These are phyloP conservation scores for Fissipunctia ypsillon DNA, from an alignment of 2,888 invertebrate genomes.

Conservation along the genomic window DNA sequence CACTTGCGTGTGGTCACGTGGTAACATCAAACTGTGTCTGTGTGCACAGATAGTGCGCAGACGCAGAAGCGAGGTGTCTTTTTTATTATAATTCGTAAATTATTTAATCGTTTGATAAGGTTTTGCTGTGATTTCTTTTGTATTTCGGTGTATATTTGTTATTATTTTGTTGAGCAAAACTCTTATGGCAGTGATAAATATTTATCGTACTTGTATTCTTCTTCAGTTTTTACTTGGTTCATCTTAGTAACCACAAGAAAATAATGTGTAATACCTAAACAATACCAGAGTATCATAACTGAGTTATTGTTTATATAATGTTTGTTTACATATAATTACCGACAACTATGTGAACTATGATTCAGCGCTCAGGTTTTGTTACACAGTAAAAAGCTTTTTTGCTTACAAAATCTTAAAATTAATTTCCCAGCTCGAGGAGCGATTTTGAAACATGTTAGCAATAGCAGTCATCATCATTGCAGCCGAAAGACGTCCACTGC, in stretches of 20 bases:
- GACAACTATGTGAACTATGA: slow-evolving; percentile 63
- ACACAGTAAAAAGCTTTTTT: slow-evolving; percentile 25
- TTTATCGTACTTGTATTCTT: too few species aligned
- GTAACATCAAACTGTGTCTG: slow-evolving; percentile 43
- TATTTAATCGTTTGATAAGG: slow-evolving; percentile 45
- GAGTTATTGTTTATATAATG: slow-evolving; percentile 48
- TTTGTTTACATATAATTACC: slow-evolving; percentile 59
- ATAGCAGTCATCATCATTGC: too few species aligned
- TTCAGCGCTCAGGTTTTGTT: slow-evolving; percentile 22
- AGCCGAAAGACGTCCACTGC: too few species aligned
- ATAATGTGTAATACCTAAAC: slow-evolving; percentile 6
- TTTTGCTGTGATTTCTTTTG: slow-evolving; percentile 22
- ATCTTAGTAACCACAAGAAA: neutral
- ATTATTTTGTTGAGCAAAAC: neutral
- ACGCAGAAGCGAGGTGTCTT: slow-evolving; percentile 58
- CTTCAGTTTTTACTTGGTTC: neutral
- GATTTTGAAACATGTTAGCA: neutral
- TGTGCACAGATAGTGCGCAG: slow-evolving; percentile 67
- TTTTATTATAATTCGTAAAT: slow-evolving; percentile 58
- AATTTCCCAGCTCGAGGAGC: too few species aligned
- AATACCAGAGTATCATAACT: slow-evolving; percentile 64
- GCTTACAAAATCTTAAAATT: neutral
- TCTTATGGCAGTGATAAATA: neutral
- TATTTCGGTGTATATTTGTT: neutral
- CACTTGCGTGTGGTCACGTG: slow-evolving; percentile 54